phyloP scores from a whole-genome alignment of 2,888 invertebrate genomes.

The Eremobia ochroleuca region DNA sequence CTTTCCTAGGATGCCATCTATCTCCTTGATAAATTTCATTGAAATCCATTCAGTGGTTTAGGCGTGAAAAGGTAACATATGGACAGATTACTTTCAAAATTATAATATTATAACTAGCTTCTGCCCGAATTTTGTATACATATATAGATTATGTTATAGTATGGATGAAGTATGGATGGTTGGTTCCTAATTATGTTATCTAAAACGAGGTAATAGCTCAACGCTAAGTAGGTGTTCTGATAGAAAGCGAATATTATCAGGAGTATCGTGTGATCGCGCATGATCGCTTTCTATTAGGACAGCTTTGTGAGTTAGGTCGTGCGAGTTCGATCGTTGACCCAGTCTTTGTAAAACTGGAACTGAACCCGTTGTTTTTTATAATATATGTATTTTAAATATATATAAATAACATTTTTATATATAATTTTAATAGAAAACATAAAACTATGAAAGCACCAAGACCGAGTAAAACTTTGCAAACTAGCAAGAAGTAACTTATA shows the following conservation, averaged over 20 bases:
- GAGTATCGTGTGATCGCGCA: neutral
- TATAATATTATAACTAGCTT: too few species aligned
- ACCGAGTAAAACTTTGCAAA: neutral
- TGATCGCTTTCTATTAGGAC: neutral
- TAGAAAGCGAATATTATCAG: neutral
- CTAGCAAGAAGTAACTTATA: neutral
- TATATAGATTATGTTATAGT: too few species aligned
- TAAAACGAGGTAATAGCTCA: neutral
- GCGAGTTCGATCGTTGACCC: neutral
- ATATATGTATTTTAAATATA: neutral
- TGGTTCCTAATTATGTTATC: neutral
- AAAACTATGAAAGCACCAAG: neutral
- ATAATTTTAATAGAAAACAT: neutral
- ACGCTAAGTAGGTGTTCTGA: neutral
- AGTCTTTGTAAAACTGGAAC: neutral
- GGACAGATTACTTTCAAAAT: too few species aligned
- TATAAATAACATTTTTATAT: neutral
- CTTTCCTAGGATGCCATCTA: too few species aligned
- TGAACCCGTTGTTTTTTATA: neutral
- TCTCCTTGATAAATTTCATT: too few species aligned
- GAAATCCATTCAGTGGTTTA: too few species aligned
- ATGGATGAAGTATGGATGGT: too few species aligned
- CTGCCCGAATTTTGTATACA: too few species aligned
- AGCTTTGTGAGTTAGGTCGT: neutral
- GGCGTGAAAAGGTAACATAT: too few species aligned